Evolutionary conservation across 1,140 invertebrate genomes (phyloP), one percentile per base, ranked within the genome.

Genomic region (Lepidurus couesii): DNA sequence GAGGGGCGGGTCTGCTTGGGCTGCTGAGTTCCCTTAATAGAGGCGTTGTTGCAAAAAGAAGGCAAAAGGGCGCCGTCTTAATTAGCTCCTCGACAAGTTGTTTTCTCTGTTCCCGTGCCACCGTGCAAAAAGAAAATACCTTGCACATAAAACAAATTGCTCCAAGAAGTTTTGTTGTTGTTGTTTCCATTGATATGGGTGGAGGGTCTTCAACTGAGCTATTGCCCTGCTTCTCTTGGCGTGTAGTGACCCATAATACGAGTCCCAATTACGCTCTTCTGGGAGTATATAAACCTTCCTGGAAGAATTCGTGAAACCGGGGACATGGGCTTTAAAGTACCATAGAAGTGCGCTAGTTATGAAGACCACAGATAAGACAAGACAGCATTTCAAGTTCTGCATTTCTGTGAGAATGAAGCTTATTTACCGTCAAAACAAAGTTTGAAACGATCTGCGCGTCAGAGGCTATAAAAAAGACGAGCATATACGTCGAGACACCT

Each of bases 61-160:
- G 53, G 53, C 53, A 65, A 65, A 65, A 21, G 53, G 53, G 53
- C n/a, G 53, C 53, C 53, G 53, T 65, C 53, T 65, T 65, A 65
- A 65, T 65, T 65, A 65, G 53, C 53, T 65, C 8, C 53, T 65
- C 53, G 53, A 65, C 53, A 65, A 65, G 53, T 65, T 65, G n/a
- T 65, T 65, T 65, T 21, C 34, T 34, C 47, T 3, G 53, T 21
- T 65, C 53, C 53, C 3, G 53, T 65, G 53, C 53, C 16, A 7
- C 53, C 13, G 34, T 34, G 34, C 34, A 34, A 34, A 34, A 34
- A 65, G 21, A 13, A 65, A 16, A n/a, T n/a, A 65, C 1, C 53
- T 65, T 65, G 53, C 8, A 21, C 21, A 16, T 21, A 7, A 13
- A n/a, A 13, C 21, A 4, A 65, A 13, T 65, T 65, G 21, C 13